Percentiles rank a stretch among this genome's conserved stretches.
These are phyloP conservation scores for Callopanchax toddi DNA, from an alignment of 2,113 vertebrate genomes.

Conservation along the genomic window DNA sequence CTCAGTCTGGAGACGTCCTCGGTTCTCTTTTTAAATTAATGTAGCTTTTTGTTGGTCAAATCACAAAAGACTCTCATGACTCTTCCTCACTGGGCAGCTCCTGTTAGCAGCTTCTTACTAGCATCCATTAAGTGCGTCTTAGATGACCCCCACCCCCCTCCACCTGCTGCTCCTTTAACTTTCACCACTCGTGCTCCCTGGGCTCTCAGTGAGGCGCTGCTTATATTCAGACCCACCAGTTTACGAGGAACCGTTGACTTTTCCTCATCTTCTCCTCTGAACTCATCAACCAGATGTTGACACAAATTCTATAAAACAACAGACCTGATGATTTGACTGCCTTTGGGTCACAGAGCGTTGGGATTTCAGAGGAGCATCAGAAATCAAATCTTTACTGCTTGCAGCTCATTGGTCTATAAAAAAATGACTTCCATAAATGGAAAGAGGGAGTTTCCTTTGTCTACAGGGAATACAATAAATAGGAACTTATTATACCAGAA, in stretches of 20 bases:
- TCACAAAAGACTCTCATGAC: too few relatives aligned
- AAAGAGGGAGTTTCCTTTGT: conserved; percentile 79
- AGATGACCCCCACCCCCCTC: conserved; percentile 14
- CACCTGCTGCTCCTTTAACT: conserved; percentile 45
- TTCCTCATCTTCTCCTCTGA: background rate
- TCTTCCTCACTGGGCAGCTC: background rate
- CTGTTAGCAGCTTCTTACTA: conserved; percentile 35
- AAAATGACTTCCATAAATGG: conserved; percentile 91
- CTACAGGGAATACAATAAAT: conserved; percentile 88
- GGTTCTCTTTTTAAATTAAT: too few relatives aligned
- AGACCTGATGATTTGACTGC: background rate
- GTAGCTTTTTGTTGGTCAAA: too few relatives aligned
- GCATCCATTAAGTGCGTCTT: conserved; percentile 16
- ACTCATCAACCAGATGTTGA: background rate
- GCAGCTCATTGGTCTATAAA: conserved; percentile 87
- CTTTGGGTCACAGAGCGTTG: conserved; percentile 49
- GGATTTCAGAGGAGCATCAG: conserved; percentile 44
- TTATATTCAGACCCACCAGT: too few relatives aligned
- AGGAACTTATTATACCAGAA: conserved; percentile 72
- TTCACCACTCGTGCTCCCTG: conserved; percentile 35
- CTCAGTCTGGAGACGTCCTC: too few relatives aligned
- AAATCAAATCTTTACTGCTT: conserved; percentile 74
- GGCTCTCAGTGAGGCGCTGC: background rate
- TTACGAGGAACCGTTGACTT: background rate
- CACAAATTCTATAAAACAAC: background rate